Conservation (phyloP, 2,888 invertebrate species). For the Campaea margaritaria region DNA sequence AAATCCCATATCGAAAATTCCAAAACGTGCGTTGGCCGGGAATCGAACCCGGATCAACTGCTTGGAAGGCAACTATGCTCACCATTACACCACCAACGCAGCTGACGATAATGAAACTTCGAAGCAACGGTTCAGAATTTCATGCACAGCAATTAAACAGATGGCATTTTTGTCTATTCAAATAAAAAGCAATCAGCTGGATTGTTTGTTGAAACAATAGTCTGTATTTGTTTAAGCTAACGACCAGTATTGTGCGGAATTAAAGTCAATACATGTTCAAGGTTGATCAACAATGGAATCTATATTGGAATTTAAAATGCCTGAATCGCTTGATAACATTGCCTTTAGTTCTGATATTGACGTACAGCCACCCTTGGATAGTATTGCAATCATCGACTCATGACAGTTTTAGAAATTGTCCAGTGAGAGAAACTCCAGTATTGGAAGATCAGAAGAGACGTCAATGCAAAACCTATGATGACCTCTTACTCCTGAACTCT, state of each 20-base stretch:
- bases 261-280: slow-evolving; percentile 17
- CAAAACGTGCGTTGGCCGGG: slow-evolving; percentile 78
- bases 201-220: slow-evolving; percentile 32
- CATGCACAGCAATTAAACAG: too few relatives aligned
- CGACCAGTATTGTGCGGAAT: slow-evolving; percentile 29
- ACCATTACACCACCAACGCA: slow-evolving; percentile 85
- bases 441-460: too few relatives aligned
- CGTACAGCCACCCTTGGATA: too few relatives aligned
- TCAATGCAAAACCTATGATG: too few relatives aligned
- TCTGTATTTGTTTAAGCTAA: slow-evolving; percentile 35
- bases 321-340: too few relatives aligned
- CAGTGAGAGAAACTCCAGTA: too few relatives aligned
- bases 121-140: background rate
- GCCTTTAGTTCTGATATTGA: too few relatives aligned
- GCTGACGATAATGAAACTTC: background rate
- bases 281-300: background rate
- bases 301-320: background rate
- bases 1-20: too few relatives aligned
- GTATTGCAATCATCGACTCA: too few relatives aligned
- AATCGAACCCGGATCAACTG: slow-evolving; percentile 86
- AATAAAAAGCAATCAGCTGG: slow-evolving; percentile 4
- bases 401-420: too few relatives aligned
- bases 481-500: too few relatives aligned
- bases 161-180: background rate
- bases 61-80: slow-evolving; percentile 86